Percentiles rank a stretch among this genome's conserved stretches.
Conservation (phyloP, 37 sponge, comb jelly and placozoan species). For the Mnemiopsis leidyi region DNA sequence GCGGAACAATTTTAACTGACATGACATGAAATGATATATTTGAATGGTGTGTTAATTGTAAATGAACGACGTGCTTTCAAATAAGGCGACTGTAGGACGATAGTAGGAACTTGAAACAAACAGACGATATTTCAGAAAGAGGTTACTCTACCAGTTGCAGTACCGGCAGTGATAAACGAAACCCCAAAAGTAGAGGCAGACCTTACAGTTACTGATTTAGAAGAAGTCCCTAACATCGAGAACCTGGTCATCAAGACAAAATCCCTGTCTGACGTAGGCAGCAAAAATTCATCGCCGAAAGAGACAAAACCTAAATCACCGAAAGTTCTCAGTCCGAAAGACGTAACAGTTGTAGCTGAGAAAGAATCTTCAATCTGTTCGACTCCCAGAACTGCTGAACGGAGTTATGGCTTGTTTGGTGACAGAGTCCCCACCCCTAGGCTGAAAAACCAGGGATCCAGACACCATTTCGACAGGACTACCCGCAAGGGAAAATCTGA, state of each 20-base stretch:
- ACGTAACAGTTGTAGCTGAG: not conserved
- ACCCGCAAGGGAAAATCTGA: not conserved
- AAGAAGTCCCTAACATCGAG: constrained; percentile 4
- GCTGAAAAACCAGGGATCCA: constrained; percentile 4
- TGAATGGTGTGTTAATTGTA: no score
- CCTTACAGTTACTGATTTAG: constrained; percentile 25
- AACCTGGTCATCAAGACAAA: constrained; percentile 46
- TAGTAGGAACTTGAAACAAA: no score
- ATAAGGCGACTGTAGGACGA: no score
- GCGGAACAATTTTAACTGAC: not conserved
- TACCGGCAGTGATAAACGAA: not conserved
- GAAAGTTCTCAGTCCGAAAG: not conserved
- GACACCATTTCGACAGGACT: constrained; percentile 55
- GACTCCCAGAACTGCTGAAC: constrained; percentile 30
- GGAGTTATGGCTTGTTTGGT: constrained; percentile 5
- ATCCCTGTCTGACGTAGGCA: not conserved
- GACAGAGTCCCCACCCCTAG: constrained; percentile 39
- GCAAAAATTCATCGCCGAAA: not conserved
- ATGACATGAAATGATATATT: no score
- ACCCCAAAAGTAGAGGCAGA: not conserved
- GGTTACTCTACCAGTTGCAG: not conserved
- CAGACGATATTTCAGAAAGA: not conserved
- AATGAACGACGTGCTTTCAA: no score
- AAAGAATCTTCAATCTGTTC: not conserved
- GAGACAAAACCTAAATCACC: not conserved